Conservation (phyloP, 2,797 vertebrate species). For the Trematomus bernacchii region DNA sequence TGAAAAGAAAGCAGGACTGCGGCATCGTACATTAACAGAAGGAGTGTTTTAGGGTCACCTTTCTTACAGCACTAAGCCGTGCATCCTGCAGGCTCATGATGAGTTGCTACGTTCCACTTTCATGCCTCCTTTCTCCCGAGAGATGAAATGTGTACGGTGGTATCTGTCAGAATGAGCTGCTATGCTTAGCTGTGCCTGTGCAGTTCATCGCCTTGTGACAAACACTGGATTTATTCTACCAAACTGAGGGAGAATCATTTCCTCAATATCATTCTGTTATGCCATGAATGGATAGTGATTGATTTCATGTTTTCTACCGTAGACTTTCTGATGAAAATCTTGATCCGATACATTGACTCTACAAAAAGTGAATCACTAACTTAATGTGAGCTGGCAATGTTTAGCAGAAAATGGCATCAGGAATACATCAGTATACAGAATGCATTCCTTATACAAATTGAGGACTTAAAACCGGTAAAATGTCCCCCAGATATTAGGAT, state of each 20-base stretch:
- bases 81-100: conserved; percentile 63
- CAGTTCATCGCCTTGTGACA: conserved; percentile 55
- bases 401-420: not conserved
- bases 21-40: conserved; percentile 26
- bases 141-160: conserved; percentile 66
- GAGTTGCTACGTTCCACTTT: conserved; percentile 66
- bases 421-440: conserved; percentile 10
- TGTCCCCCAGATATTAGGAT: conserved; percentile 49
- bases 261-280: conserved; percentile 18
- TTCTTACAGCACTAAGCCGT: conserved; percentile 56
- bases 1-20: conserved; percentile 15
- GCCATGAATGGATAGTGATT: conserved; percentile 9
- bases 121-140: conserved; percentile 66
- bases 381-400: not conserved
- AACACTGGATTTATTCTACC: conserved; percentile 54
- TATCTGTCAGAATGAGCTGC: conserved; percentile 69
- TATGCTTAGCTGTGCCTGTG: conserved; percentile 41
- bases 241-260: conserved; percentile 29
- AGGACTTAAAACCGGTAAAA: conserved; percentile 33
- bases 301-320: conserved; percentile 13
- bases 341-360: conserved; percentile 4
- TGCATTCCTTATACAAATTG: conserved; percentile 27
- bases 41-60: conserved; percentile 63
- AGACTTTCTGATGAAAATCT: conserved; percentile 7
- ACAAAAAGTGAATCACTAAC: not conserved